Conservation (phyloP, 2,113 vertebrate species). For the Xenopus tropicalis region DNA sequence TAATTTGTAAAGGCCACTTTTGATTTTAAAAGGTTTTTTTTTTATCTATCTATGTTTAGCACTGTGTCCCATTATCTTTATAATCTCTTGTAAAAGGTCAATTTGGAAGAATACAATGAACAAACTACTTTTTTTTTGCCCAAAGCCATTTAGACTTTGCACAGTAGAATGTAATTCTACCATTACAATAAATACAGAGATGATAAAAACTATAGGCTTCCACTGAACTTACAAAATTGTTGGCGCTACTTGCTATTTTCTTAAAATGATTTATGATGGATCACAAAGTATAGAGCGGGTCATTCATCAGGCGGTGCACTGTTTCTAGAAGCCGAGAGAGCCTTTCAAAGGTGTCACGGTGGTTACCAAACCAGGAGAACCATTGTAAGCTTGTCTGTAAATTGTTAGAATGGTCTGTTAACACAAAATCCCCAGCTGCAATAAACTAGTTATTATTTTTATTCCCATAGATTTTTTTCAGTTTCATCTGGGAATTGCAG, state of each 20-base stretch:
- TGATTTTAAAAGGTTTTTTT: no score
- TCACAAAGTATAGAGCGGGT: constrained; percentile 53
- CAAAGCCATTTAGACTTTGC: no score
- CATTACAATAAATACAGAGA: constrained; percentile 49
- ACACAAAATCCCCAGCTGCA: not conserved
- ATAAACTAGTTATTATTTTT: not conserved
- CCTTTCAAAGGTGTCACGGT: constrained; percentile 51
- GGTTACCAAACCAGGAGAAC: constrained; percentile 26
- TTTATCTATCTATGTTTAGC: no score
- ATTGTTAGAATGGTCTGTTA: not conserved
- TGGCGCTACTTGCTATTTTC: constrained; percentile 56
- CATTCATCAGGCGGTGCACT: constrained; percentile 59
- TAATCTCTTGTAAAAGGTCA: no score
- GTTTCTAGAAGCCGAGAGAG: constrained; percentile 19
- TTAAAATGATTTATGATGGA: constrained; percentile 68
- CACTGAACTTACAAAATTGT: constrained; percentile 60
- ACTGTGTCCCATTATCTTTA: no score
- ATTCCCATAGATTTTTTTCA: not conserved
- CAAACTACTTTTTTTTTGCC: no score
- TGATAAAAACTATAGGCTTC: constrained; percentile 48
- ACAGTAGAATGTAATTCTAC: constrained; percentile 36
- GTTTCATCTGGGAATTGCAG: not conserved
- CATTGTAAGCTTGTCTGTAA: not conserved
- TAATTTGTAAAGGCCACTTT: no score
- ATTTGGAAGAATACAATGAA: no score